Base-by-base conservation (phyloP, 2,113 vertebrate species). In the Albula glossodonta region DNA sequence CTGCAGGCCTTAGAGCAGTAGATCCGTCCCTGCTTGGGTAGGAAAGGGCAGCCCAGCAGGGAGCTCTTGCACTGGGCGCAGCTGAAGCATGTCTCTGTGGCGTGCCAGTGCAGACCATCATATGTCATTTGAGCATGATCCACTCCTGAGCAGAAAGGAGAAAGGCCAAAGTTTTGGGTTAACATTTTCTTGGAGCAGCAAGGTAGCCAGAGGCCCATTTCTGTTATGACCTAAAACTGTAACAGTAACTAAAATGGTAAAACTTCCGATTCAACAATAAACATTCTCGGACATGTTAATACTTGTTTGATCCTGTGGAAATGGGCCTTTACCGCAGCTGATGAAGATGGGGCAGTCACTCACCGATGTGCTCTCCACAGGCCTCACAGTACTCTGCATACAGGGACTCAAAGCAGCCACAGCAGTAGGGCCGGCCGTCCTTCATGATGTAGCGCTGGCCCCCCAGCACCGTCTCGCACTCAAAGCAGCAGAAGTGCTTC, bases 71-170 rank as follows among this genome's bases (percentile, higher is more conserved):
- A 99, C 85, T 99, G 97, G 91, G 96, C 96, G 88, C 98, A 99
- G 89, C 97, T 97, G 90, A 99, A 99, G 92, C 98, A 99, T 19
- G 92, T 93, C 88, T 99, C 98, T 0, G 97, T 98, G 82, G 98
- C 98, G 0, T 99, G 98, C 98, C 98, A 99, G 90, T 99, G 98
- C 87, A 98, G 97, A 22, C 98, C 98, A 0, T 99, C 97, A 0
- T 99, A 99, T 83, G 98, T 99, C 98, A 99, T 99, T 93, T 99
- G 98, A 51, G 98, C 98, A 0, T 99, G 97, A 91, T 99, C 98
- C 57, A 99, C 98, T 78, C 98, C 98, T 99, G 87, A n/a, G 83
- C 86, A 70, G 52, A 25, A 87, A 88, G 84, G 83, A 7, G 19
- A 74, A 4, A 4, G 10, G 77, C 25, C 74, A 41, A 25, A 31